A percentile compares a stretch with the other conserved stretches of the same genome.
phyloP scores from a whole-genome alignment of 2,113 vertebrate species.

The Rhea americana region DNA sequence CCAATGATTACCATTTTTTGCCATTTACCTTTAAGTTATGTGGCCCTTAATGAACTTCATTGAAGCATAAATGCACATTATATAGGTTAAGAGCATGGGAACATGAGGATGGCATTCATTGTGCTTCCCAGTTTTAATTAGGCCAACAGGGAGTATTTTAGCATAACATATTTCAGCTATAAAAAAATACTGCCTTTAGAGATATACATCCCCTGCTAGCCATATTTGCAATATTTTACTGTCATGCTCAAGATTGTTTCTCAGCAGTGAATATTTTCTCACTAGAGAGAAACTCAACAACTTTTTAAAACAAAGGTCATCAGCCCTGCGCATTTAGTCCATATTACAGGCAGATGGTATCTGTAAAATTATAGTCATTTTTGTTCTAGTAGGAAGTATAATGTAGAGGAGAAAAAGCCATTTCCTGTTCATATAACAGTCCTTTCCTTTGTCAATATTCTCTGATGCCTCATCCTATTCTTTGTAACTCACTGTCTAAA shows the following conservation, averaged over 20 bases:
- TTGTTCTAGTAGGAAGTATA: background rate
- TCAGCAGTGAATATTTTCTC: background rate
- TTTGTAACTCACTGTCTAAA: background rate
- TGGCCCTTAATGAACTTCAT: slow-evolving; percentile 26
- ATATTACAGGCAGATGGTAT: background rate
- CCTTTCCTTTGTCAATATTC: background rate
- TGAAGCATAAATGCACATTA: slow-evolving; percentile 14
- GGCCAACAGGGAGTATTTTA: slow-evolving; percentile 50
- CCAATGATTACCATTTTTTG: background rate
- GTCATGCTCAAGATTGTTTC: background rate
- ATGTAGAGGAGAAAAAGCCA: background rate
- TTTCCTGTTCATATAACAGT: background rate
- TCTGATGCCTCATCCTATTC: background rate
- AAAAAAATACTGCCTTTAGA: slow-evolving; percentile 51
- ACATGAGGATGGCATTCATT: slow-evolving; percentile 7
- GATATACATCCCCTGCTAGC: background rate
- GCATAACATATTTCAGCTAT: slow-evolving; percentile 36
- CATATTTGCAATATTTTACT: slow-evolving; percentile 31
- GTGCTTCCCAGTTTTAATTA: slow-evolving; percentile 59
- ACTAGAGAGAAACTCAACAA: background rate
- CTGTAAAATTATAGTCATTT: background rate
- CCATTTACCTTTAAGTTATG: slow-evolving; percentile 20
- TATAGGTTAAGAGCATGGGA: slow-evolving; percentile 32
- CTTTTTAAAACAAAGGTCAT: slow-evolving; percentile 17
- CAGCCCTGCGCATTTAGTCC: background rate